Percentiles rank a stretch among this genome's conserved stretches.
Conservation (phyloP, 2,797 vertebrate species). For the Bradypodion pumilum region DNA sequence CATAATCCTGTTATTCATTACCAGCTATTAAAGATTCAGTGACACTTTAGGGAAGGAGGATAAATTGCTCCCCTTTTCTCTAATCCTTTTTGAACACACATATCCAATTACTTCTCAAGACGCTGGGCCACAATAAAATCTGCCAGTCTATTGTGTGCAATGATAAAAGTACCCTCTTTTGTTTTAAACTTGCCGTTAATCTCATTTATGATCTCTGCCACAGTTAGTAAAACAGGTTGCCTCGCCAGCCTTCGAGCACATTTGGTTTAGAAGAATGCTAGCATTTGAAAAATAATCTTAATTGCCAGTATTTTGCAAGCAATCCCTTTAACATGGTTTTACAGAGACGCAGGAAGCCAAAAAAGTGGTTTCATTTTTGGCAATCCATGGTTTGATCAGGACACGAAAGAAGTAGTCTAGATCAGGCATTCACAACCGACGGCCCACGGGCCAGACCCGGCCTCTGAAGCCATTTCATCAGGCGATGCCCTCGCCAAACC, state of each 20-base stretch:
- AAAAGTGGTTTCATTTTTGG: no score
- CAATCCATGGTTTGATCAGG: no score
- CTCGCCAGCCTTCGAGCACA: neutral
- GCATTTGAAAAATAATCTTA: neutral
- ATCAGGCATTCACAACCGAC: no score
- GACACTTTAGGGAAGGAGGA: neutral
- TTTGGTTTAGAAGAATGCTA: neutral
- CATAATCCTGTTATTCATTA: neutral
- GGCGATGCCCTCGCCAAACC: no score
- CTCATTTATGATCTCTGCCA: neutral
- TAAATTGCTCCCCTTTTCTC: neutral
- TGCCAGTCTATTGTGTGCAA: neutral
- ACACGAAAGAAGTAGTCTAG: no score
- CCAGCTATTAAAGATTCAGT: slow-evolving; percentile 5
- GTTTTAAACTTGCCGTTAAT: neutral
- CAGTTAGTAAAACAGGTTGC: neutral
- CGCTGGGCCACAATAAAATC: neutral
- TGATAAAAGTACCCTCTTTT: neutral
- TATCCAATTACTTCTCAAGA: neutral
- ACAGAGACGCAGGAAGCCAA: neutral
- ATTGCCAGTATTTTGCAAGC: no score
- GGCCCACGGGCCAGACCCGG: no score
- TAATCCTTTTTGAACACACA: neutral
- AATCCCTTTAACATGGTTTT: neutral
- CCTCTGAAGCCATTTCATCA: no score